Evolutionary conservation across 2,797 vertebrate species (phyloP), one percentile per base, ranked within the genome.

Genomic region (Vespertilio murinus): DNA sequence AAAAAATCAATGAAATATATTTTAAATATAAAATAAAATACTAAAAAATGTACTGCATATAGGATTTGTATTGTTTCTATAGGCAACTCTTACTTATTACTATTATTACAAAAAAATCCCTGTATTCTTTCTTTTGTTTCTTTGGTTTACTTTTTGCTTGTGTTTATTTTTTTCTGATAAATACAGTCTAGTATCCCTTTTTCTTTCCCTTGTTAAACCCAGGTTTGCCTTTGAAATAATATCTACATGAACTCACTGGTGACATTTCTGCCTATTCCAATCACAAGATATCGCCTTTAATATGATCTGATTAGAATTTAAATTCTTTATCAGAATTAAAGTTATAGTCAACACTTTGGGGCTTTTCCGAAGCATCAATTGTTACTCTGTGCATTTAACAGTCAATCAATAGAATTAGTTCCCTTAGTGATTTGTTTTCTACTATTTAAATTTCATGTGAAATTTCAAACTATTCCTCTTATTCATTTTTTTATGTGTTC

Each of bases 351-450:
- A 10, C 67, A 42, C 84, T 61, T 80, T 73, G n/a, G 52, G 65
- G 6, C 12, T 79, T 96, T 94, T 83, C 94, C 94, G 77, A 40
- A 94, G 73, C 1, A 0, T 75, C 61, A 1, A 61, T 69, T 75
- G 89, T 88, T 88, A 89, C 49, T 94, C 65, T 88, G 40, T 45
- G 80, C 81, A 59, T 88, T 96, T 81, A 95, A 2, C 38, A 85
- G 90, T 52, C 74, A 95, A 81, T 95, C 33, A 86, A 69, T 33
- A 56, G 74, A 64, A 10, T 28, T 35, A 59, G 90, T 61, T 64
- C 30, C 20, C 25, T 74, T 56, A 5, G 3, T 88, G 45, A 69
- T 40, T 91, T 84, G 61, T 74, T 85, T 71, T 23, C 59, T 85
- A 18, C 42, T 73, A 45, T 88, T 94, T n/a, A 89, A 64, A 94